phyloP scores from a whole-genome alignment of 2,888 invertebrate genomes.

The Poecilobothrus nobilitatus region DNA sequence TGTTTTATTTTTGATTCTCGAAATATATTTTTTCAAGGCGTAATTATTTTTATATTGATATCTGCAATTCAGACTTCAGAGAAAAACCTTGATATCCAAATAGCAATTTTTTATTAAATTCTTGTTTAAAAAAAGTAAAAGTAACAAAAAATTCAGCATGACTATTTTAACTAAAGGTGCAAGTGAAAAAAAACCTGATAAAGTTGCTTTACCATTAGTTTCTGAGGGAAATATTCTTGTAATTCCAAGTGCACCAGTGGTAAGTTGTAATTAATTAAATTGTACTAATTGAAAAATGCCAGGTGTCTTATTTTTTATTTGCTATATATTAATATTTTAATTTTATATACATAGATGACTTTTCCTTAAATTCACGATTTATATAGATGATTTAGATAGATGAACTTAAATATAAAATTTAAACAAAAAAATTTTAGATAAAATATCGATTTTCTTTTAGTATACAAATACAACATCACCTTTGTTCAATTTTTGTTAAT shows the following conservation, averaged over 20 bases:
- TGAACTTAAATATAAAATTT: too few species aligned
- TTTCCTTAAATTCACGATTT: too few species aligned
- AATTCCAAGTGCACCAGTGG: slow-evolving; percentile 22
- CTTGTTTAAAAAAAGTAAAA: neutral
- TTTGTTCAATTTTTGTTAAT: too few species aligned
- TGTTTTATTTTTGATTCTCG: neutral
- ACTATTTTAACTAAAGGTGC: slow-evolving; percentile 71
- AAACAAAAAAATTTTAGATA: too few species aligned
- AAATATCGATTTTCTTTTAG: too few species aligned
- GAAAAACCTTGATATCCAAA: neutral
- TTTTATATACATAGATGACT: too few species aligned
- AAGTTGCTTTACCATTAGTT: slow-evolving; percentile 57
- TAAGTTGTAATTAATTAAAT: slow-evolving; percentile 21
- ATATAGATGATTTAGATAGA: too few species aligned
- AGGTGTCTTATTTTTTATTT: too few species aligned
- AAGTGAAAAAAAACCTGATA: slow-evolving; percentile 61
- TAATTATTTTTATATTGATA: neutral
- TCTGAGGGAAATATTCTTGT: slow-evolving; percentile 27
- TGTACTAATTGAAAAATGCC: too few species aligned
- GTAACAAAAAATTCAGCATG: slow-evolving; percentile 47
- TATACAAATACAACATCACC: too few species aligned
- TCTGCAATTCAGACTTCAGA: neutral
- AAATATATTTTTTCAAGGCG: neutral
- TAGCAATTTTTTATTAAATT: neutral
- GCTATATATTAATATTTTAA: too few species aligned